Base-by-base conservation (phyloP, 2,797 vertebrate species). In the Crypturellus tataupa region DNA sequence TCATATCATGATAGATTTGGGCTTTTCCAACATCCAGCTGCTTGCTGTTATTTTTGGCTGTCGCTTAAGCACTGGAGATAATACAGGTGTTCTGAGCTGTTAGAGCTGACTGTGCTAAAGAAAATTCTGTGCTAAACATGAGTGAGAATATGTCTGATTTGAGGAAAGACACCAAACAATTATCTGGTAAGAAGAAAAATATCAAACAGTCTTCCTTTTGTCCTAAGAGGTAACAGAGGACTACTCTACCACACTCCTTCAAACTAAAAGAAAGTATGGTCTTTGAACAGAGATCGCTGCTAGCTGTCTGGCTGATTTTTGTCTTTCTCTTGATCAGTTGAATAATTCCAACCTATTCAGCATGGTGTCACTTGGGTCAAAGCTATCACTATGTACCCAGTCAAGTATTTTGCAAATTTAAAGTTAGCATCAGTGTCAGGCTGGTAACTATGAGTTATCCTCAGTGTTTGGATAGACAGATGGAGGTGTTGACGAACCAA, bases 41-140 rank as follows among this genome's bases (percentile, higher is more conserved):
- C 82, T 85, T 70, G 75, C 58, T 93, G 81, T 94, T 92, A 85
- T 85, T 69, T 23, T 42, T 93, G 96, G 87, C 91, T 94, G 51
- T 23, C 78, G 79, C 63, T 79, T 84, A 67, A 80, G 20, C 13
- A 21, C 47, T 83, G 53, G 90, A 96, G 93, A 89, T 62, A 85
- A 31, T 39, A 75, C 84, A 95, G 85, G 85, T 93, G 91, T 42
- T 83, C 79, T 44, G 55, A 71, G 65, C 71, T 37, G 33, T 37
- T 80, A 15, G 64, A 85, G n/a, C 82, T 79, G 69, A 29, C 53
- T 25, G 24, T 69, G 72, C 59, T 55, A n/a, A n/a, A 58, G 42
- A 75, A 19, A 80, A 80, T 58, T 35, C 37, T 53, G 59, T 62
- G 67, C 44, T 33, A 78, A 81, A 20, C 16, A 49, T 0, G 0